Conservation (phyloP, 2,888 invertebrate genomes). For the Himalopsyche anomala region DNA sequence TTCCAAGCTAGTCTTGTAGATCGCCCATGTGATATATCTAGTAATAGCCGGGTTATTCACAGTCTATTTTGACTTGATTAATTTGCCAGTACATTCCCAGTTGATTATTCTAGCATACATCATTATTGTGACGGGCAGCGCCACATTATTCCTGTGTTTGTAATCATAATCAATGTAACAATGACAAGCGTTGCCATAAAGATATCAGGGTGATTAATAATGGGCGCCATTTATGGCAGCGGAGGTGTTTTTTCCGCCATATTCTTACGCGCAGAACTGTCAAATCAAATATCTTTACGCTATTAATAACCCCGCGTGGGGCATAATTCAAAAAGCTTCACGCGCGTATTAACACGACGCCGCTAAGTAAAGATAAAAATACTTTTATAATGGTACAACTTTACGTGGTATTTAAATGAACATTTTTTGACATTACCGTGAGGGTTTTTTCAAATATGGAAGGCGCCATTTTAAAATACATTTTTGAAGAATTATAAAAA, state of each 20-base stretch:
- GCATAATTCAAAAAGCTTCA: conserved; percentile 1
- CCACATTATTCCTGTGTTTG: conserved; percentile 22
- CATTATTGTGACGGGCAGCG: conserved; percentile 7
- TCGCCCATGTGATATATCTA: too few relatives aligned
- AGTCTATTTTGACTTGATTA: neutral
- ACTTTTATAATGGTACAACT: too few relatives aligned
- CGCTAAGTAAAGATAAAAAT: too few relatives aligned
- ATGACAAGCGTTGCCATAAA: conserved; percentile 38
- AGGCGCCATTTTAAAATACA: too few relatives aligned
- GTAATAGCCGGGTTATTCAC: neutral
- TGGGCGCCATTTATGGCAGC: neutral
- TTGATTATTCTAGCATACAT: conserved; percentile 23
- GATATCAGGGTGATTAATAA: conserved; percentile 39
- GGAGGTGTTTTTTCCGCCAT: conserved; percentile 22
- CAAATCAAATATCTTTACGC: conserved; percentile 37
- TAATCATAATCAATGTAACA: conserved; percentile 33
- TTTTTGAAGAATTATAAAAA: too few relatives aligned
- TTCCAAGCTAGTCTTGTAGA: too few relatives aligned
- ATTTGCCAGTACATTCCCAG: neutral
- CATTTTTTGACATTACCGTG: too few relatives aligned
- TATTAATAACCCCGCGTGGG: conserved; percentile 24
- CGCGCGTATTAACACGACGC: neutral
- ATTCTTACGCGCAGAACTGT: conserved; percentile 29
- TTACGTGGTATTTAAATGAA: too few relatives aligned
- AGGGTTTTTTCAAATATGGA: too few relatives aligned